Conservation (phyloP, 2,113 vertebrate species). For the Apaloderma vittatum region DNA sequence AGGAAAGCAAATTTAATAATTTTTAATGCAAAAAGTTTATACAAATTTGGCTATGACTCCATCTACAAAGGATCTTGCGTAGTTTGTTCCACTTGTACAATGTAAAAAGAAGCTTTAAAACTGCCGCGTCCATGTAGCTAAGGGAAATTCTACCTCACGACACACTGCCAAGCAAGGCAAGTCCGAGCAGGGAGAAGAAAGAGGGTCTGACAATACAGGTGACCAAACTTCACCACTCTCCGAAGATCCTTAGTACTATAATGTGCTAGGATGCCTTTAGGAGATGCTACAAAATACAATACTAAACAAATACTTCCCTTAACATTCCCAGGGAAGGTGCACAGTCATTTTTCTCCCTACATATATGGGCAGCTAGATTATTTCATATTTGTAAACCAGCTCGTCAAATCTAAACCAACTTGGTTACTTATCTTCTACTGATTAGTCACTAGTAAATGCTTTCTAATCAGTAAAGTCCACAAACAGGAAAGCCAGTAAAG, state of each 20-base stretch:
- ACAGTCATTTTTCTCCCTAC: not conserved
- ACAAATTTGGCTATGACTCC: not conserved
- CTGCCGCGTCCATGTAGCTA: not conserved
- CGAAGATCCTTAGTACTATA: not conserved
- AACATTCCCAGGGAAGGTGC: not conserved
- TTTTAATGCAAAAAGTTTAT: not conserved
- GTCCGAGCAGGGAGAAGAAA: not conserved
- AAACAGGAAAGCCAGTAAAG: not conserved
- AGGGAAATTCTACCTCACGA: not conserved
- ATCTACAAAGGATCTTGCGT: not conserved
- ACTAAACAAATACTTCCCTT: not conserved
- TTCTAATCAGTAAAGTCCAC: not conserved
- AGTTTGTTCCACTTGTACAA: not conserved
- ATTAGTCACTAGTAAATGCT: not conserved
- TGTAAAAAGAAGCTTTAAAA: not conserved
- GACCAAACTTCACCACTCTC: not conserved
- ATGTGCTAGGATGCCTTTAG: not conserved
- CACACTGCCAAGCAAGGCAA: not conserved
- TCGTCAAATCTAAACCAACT: not conserved
- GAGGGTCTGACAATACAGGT: not conserved
- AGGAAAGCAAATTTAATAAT: not conserved
- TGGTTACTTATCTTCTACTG: not conserved
- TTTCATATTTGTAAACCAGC: not conserved
- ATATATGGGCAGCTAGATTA: not conserved
- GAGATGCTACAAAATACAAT: not conserved